Conservation (phyloP, 2,113 vertebrate genomes). For the Mustela lutreola region DNA sequence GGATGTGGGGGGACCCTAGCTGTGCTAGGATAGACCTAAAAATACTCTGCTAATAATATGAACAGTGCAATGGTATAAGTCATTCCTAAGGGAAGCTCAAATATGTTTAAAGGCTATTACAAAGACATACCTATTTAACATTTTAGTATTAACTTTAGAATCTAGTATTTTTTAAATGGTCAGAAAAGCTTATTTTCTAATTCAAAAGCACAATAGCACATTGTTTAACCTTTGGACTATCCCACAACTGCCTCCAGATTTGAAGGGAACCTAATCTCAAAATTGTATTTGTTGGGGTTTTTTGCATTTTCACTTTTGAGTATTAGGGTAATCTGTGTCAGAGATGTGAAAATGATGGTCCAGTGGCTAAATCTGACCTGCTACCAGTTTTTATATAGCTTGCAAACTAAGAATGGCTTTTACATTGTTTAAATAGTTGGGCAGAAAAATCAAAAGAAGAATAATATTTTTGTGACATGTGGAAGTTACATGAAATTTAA, state of each 20-base stretch:
- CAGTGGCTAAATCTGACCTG: background rate
- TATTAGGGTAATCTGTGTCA: background rate
- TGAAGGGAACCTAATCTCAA: background rate
- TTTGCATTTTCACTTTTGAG: conserved; percentile 17
- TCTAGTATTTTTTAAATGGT: conserved; percentile 20
- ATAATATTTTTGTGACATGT: conserved; percentile 47
- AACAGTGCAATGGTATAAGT: background rate
- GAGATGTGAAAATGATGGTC: background rate
- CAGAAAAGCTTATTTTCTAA: conserved; percentile 21
- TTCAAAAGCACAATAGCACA: conserved; percentile 17
- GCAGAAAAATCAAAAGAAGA: background rate
- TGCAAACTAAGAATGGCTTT: background rate
- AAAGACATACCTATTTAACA: conserved; percentile 29
- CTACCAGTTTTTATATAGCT: conserved; percentile 20
- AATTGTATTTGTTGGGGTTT: background rate
- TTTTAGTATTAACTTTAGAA: conserved; percentile 59
- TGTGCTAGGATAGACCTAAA: conserved; percentile 18
- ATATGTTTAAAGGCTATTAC: conserved; percentile 52
- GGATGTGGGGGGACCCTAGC: background rate
- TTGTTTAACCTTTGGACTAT: background rate
- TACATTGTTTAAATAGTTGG: background rate
- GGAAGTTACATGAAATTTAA: conserved; percentile 10
- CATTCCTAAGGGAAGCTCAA: conserved; percentile 16
- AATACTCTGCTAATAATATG: conserved; percentile 24
- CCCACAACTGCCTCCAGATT: background rate